Evolutionary conservation across 2,888 invertebrate genomes (phyloP), one percentile per base, ranked within the genome.

Genomic region (Oasisia sp.): DNA sequence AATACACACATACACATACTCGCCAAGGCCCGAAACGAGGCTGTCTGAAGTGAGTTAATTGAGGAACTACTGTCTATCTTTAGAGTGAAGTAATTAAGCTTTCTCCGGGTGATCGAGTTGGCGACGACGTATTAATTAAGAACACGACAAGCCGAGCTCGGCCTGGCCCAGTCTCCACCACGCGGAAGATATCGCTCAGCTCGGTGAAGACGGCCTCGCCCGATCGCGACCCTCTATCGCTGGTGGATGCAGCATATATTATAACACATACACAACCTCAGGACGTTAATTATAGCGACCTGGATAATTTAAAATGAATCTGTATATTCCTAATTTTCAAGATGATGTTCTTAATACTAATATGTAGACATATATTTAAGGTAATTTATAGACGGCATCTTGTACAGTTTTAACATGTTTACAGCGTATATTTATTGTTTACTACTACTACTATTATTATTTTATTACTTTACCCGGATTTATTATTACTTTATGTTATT

Each of bases 1-100:
- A 74, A 27, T 74, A 3, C 7, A 19, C 74, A 74, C 7, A 19
- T 27, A 74, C 27, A n/a, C 27, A 14, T 74, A n/a, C 27, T 74
- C 74, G 74, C 27, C 74, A 14, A n/a, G n/a, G 74, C 74, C n/a
- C 19, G 14, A 27, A 19, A 74, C 19, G 74, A 74, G 27, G n/a
- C 74, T 74, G 74, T 74, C 74, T 74, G n/a, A 74, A 74, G 74
- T 27, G 74, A 74, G 74, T 27, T 74, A n/a, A 74, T 74, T 74
- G n/a, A 19, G 4, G n/a, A 74, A 74, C 27, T n/a, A 74, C 19
- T 74, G 74, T 74, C 74, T 74, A n/a, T 74, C 74, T 74, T 74
- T 74, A 74, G 74, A 74, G 14, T 74, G 5, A 27, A 74, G 74
- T 74, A 74, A 74, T 74, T 74, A n/a, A 74, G 74, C 19, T 74